Percentiles rank a stretch among this genome's conserved stretches.
These are phyloP conservation scores for Rachycentron canadum DNA, from an alignment of 2,797 vertebrate genomes.

Conservation along the genomic window DNA sequence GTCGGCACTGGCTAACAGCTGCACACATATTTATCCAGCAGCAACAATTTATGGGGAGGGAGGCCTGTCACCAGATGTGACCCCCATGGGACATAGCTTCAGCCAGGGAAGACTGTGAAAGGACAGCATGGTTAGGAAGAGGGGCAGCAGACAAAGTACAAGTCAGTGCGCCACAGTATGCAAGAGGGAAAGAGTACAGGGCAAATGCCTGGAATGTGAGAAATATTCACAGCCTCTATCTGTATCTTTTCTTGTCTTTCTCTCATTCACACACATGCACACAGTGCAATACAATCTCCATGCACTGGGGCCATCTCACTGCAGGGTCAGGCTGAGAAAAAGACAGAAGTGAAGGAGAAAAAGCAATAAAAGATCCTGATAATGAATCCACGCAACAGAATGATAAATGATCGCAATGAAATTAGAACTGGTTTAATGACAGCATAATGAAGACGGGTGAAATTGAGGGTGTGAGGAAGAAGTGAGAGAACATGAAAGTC, in stretches of 20 bases:
- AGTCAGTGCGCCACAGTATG: neutral
- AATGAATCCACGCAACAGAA: slow-evolving; percentile 64
- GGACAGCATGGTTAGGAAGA: neutral
- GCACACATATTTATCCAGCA: slow-evolving; percentile 78
- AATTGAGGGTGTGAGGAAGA: slow-evolving; percentile 51
- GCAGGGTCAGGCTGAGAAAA: slow-evolving; percentile 50
- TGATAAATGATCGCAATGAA: slow-evolving; percentile 74
- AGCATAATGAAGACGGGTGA: slow-evolving; percentile 73
- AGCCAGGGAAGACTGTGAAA: slow-evolving; percentile 24
- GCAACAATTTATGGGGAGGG: slow-evolving; percentile 69
- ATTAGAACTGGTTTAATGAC: slow-evolving; percentile 73
- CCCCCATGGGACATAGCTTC: slow-evolving; percentile 35
- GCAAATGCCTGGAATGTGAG: slow-evolving; percentile 13
- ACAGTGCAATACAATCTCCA: slow-evolving; percentile 31
- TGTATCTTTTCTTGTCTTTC: slow-evolving; percentile 20
- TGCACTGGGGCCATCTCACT: slow-evolving; percentile 55
- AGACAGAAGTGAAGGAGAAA: slow-evolving; percentile 43
- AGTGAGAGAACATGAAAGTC: slow-evolving; percentile 69
- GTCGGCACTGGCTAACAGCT: slow-evolving; percentile 75
- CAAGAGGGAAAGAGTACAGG: neutral
- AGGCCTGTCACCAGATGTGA: slow-evolving; percentile 62
- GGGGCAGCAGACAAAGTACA: neutral
- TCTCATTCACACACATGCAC: slow-evolving; percentile 25
- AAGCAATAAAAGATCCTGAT: slow-evolving; percentile 63
- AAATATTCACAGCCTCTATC: slow-evolving; percentile 9